Percentiles rank a stretch among this genome's conserved stretches.
Evolutionary conservation across 2,888 invertebrate species (phyloP).

Genomic region (Drosophila hamatofila): DNA sequence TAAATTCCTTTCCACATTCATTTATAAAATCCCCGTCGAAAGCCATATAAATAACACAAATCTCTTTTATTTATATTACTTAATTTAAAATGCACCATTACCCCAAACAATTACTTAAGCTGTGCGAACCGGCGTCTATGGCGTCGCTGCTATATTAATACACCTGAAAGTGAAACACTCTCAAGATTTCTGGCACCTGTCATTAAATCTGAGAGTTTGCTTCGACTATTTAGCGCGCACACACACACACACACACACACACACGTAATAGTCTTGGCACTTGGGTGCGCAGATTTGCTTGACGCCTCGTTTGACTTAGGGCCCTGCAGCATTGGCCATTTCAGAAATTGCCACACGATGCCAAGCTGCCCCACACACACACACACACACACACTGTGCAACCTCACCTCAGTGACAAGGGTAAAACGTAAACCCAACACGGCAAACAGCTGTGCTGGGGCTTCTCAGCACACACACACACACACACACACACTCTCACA

Average conservation of each 20-base stretch:
- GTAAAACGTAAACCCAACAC: slow-evolving; percentile 62
- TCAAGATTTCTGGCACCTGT: slow-evolving; percentile 62
- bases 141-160: slow-evolving; percentile 40
- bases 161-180: slow-evolving; percentile 39
- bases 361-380: neutral
- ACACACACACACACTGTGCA: slow-evolving; percentile 8
- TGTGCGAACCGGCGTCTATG: neutral
- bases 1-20: neutral
- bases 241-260: slow-evolving; percentile 10
- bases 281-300: slow-evolving; percentile 71
- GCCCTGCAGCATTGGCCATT: slow-evolving; percentile 65
- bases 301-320: slow-evolving; percentile 65
- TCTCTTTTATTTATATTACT: slow-evolving; percentile 7
- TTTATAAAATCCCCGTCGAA: neutral
- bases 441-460: slow-evolving; percentile 72
- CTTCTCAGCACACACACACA: slow-evolving; percentile 47
- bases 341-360: slow-evolving; percentile 40
- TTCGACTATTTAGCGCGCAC: slow-evolving; percentile 35
- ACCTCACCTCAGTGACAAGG: slow-evolving; percentile 47
- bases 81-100: slow-evolving; percentile 25
- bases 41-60: slow-evolving; percentile 6
- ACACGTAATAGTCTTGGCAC: slow-evolving; percentile 51
- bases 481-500: no score
- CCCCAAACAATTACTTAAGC: slow-evolving; percentile 35
- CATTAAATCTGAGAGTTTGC: slow-evolving; percentile 52